These are phyloP conservation scores for Papilio dardanus DNA, from an alignment of 1,140 invertebrate genomes.

Conservation along the genomic window DNA sequence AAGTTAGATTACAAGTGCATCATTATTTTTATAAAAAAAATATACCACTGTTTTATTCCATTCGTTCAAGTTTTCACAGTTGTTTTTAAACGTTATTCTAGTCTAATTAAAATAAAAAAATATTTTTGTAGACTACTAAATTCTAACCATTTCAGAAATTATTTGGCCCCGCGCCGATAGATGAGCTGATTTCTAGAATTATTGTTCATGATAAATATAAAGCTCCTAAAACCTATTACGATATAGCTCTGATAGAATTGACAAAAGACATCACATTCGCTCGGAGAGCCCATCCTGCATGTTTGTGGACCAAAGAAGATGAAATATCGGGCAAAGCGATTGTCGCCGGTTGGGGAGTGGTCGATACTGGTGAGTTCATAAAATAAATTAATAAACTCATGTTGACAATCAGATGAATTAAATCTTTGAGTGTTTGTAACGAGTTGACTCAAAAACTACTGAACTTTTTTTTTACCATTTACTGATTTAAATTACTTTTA, in stretches of 20 bases:
- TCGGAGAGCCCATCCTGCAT: conserved; percentile 38
- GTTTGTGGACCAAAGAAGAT: conserved; percentile 39
- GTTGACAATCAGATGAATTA: no score
- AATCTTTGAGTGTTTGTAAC: no score
- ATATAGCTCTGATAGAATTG: conserved; percentile 41
- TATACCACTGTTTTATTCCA: background rate
- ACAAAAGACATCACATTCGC: conserved; percentile 28
- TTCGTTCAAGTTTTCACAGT: no score
- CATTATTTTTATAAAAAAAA: background rate
- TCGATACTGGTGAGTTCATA: conserved; percentile 40
- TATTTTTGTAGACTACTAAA: background rate
- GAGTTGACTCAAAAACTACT: no score
- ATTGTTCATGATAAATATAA: conserved; percentile 39
- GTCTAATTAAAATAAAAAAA: background rate
- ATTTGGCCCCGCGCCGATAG: background rate
- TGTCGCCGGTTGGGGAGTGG: conserved; percentile 44
- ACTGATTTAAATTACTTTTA: no score
- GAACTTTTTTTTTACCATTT: no score
- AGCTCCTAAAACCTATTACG: conserved; percentile 40
- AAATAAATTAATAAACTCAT: no score
- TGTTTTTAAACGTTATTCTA: no score
- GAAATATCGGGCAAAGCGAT: conserved; percentile 32
- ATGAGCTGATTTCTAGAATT: conserved; percentile 36
- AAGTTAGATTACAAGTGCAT: no score
- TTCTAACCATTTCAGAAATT: background rate